Base-by-base conservation (phyloP, 2,113 vertebrate genomes). In the Chaetodon auriga region DNA sequence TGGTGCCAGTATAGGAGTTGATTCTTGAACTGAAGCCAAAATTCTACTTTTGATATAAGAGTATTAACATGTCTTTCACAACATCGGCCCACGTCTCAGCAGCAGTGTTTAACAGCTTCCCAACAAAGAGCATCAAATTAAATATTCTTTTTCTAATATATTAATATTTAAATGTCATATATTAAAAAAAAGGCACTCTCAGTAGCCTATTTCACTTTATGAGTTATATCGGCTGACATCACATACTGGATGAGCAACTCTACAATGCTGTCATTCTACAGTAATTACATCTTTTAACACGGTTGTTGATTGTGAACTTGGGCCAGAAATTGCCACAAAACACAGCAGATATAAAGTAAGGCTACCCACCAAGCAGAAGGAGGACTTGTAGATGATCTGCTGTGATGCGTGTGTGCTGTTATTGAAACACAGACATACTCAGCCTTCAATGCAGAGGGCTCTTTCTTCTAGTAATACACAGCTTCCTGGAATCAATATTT, bases 401-500 rank as follows among this genome's bases (percentile, higher is more conserved):
- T 78, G n/a, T 61, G 35, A 61, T 46, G 23, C 36, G 14, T 46
- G 55, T 21, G 57, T 48, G 84, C 25, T 54, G 68, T 76, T 73
- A 68, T 38, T 57, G 43, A 62, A 70, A 54, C 16, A n/a, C 54
- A 43, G 25, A 36, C 16, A 65, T 41, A 19, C 25, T 5, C 53
- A 55, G 18, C 35, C 30, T 61, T n/a, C 21, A 77, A 58, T 75
- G 54, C 63, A 23, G 38, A 53, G 5, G 58, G 18, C 36, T 61
- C 36, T 68, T 51, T 57, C 58, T 64, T 49, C 15, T 23, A 23
- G 7, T 70, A 71, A 51, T 72, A n/a, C 41, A 54, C 65, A 64
- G 48, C 57, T 48, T 12, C 6, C 41, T 35, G 48, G 21, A 61
- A 80, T 90, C 72, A 63, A 62, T 77, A 46, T 65, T 70, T 65